Base-by-base conservation (phyloP, 2,888 invertebrate species). In the Orthosia cruda region DNA sequence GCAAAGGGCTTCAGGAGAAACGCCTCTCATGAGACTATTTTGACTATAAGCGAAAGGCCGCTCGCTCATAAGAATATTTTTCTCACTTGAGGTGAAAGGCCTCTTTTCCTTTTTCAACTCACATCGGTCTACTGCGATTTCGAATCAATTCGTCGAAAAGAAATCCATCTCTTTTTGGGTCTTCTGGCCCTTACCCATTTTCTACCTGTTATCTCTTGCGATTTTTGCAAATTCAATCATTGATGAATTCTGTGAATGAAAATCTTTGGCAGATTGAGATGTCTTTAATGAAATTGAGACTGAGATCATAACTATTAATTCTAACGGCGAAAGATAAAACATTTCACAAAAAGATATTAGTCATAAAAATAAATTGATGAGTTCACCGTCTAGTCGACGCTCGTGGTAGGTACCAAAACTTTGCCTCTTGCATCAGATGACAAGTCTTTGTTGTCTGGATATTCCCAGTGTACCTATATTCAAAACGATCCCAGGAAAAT, bases 361-460 rank as follows among this genome's bases (percentile, higher is more conserved):
- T 66, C 45, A 75, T 71, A 59, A 54, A 54, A 23, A 47, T 47
- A 52, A 23, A 79, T 40, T 40, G 23, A 26, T 59, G 32, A 40
- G 47, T 54, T 73, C 16, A n/a, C 18, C 47, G 45, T 54, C 71
- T 72, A n/a, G 45, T 71, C 71, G 47, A 12, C 18, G 49, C 23
- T 50, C 26, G 12, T 45, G 26, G 18, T 50, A 50, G 20, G 47
- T 20, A 47, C 23, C 2, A 40, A 71, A 71, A 9, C 23, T 55
- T 72, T 50, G 13, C 15, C 32, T 72, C 26, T 7, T 45, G 45
- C n/a, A 58, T 57, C 26, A n/a, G 26, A 63, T 50, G 26, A 40
- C 32, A 69, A 2, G 3, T 66, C 67, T 55, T 74, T 73, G 18
- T 58, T 52, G 55, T 74, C 23, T 62, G 12, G 13, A 15, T 74